Evolutionary conservation across 1,140 invertebrate species (phyloP).

Genomic region (Lepidurus couesii): DNA sequence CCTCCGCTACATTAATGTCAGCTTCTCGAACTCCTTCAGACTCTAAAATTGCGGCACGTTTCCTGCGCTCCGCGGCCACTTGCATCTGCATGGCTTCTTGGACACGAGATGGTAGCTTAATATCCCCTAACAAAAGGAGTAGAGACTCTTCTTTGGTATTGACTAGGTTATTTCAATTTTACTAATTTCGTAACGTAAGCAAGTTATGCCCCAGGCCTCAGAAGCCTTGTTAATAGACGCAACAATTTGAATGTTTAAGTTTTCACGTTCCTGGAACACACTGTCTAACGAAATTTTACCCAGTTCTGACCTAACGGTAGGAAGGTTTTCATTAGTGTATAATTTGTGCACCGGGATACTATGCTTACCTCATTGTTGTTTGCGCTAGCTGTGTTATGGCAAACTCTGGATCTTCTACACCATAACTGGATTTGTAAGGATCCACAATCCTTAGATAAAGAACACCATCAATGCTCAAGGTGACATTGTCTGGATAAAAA

Average conservation of each 20-base stretch:
- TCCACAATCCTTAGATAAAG: constrained; percentile 90
- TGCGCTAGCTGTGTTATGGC: constrained; percentile 97
- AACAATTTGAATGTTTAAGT: constrained; percentile 91
- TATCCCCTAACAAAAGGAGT: constrained; percentile 62
- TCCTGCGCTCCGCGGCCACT: constrained; percentile 94
- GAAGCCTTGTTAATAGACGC: constrained; percentile 97
- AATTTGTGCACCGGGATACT: not conserved
- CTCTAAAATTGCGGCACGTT: constrained; percentile 92
- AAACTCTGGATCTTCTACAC: constrained; percentile 98
- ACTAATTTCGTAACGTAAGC: constrained; percentile 97
- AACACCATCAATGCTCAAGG: constrained; percentile 93
- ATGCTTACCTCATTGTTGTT: constrained; percentile 82
- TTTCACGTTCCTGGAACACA: constrained; percentile 94
- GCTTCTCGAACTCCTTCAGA: constrained; percentile 92
- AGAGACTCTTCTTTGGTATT: constrained; percentile 26
- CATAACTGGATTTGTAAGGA: constrained; percentile 94
- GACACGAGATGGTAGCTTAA: constrained; percentile 82
- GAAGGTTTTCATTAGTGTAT: not conserved
- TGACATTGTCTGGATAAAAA: constrained; percentile 78
- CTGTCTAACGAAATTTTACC: constrained; percentile 97
- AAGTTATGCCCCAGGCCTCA: constrained; percentile 95
- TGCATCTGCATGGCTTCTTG: constrained; percentile 99
- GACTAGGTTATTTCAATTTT: constrained; percentile 46
- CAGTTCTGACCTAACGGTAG: constrained; percentile 70
- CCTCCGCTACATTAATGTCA: constrained; percentile 96